Evolutionary conservation across 1,140 invertebrate genomes (phyloP).

Genomic region (Plectrocnemia conspersa): DNA sequence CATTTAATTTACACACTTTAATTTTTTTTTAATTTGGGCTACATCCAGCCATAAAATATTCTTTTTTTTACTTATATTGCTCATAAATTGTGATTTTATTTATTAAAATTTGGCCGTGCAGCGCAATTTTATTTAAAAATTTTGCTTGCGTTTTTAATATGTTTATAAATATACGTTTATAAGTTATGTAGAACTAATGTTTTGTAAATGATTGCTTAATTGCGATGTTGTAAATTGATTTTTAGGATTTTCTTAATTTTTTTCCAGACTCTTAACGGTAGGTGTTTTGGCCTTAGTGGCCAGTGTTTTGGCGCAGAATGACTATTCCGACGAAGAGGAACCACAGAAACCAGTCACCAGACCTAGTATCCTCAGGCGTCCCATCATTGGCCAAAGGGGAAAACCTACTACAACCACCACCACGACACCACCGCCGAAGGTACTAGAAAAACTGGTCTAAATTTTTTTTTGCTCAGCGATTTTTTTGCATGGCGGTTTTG

Average conservation of each 20-base stretch:
- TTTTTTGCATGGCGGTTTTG: not conserved
- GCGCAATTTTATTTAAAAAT: too few relatives aligned
- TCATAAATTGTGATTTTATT: too few relatives aligned
- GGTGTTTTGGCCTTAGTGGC: conserved; percentile 15
- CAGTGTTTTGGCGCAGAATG: conserved; percentile 16
- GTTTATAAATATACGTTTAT: too few relatives aligned
- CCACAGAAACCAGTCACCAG: conserved; percentile 7
- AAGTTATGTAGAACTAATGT: too few relatives aligned
- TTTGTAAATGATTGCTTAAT: too few relatives aligned
- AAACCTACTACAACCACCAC: conserved; percentile 11
- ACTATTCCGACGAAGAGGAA: conserved; percentile 22
- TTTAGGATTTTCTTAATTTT: conserved; percentile 1
- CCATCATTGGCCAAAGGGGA: not conserved
- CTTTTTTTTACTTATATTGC: too few relatives aligned
- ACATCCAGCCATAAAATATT: too few relatives aligned
- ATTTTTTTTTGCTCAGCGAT: not conserved
- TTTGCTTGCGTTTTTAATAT: too few relatives aligned
- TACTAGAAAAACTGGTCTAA: conserved; percentile 3
- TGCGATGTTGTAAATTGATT: too few relatives aligned
- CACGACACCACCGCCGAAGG: conserved; percentile 9
- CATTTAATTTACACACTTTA: too few relatives aligned
- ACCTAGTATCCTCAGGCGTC: conserved; percentile 9
- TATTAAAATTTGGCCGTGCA: too few relatives aligned
- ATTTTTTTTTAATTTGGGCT: too few relatives aligned
- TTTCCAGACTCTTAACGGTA: conserved; percentile 24